Evolutionary conservation across 2,888 invertebrate genomes (phyloP).

Genomic region (Elysia crispata): DNA sequence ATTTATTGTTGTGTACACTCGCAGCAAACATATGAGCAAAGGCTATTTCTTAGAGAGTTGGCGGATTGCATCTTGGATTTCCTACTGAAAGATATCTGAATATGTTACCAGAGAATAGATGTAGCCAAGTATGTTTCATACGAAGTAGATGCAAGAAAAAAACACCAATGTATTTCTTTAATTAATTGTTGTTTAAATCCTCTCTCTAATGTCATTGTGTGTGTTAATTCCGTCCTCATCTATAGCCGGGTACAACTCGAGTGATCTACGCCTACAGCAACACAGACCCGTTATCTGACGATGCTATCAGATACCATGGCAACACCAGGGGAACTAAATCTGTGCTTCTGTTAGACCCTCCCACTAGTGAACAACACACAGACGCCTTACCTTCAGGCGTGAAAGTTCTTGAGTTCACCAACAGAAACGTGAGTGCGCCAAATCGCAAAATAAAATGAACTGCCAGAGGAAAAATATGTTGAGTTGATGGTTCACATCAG

Average conservation of each 20-base stretch:
- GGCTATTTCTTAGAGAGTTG: too few species aligned
- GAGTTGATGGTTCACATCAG: background rate
- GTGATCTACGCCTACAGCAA: slow-evolving; percentile 15
- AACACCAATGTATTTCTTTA: too few species aligned
- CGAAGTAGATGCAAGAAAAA: too few species aligned
- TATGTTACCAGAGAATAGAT: too few species aligned
- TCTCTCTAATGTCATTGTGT: too few species aligned
- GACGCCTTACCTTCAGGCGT: background rate
- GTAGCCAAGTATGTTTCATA: too few species aligned
- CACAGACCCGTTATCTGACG: background rate
- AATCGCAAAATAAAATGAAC: background rate
- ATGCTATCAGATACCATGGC: background rate
- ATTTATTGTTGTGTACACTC: too few species aligned
- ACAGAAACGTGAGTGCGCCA: slow-evolving; percentile 5
- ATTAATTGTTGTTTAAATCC: too few species aligned
- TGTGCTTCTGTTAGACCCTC: slow-evolving; percentile 10
- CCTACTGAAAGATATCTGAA: too few species aligned
- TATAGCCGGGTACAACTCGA: background rate
- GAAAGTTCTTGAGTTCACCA: background rate
- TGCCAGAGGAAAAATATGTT: background rate
- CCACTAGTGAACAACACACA: background rate
- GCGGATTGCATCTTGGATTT: too few species aligned
- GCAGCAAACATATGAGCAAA: too few species aligned
- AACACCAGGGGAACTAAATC: slow-evolving; percentile 11
- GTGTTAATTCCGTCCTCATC: too few species aligned